phyloP scores from a whole-genome alignment of 2,797 vertebrate genomes.

The Tadarida brasiliensis region DNA sequence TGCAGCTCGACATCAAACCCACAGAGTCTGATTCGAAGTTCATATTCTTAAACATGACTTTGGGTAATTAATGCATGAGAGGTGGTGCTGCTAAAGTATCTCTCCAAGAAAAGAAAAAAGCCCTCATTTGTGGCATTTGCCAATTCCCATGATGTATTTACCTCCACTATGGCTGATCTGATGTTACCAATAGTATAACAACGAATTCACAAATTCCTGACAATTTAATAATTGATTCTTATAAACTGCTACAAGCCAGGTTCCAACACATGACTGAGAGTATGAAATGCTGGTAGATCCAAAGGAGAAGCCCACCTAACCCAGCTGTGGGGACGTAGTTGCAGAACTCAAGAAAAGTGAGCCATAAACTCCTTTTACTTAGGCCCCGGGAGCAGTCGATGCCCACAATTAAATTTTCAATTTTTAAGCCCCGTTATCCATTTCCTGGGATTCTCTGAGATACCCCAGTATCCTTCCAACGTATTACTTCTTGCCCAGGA shows the following conservation, averaged over 20 bases:
- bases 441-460: conserved; percentile 24
- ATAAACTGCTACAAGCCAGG: background rate
- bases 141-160: background rate
- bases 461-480: background rate
- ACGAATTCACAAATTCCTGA: background rate
- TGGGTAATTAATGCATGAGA: background rate
- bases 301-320: background rate
- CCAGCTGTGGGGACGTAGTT: background rate
- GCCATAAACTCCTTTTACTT: background rate
- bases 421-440: background rate
- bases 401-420: background rate
- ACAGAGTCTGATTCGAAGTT: background rate
- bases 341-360: conserved; percentile 12
- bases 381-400: background rate
- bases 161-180: background rate
- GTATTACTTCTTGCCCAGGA: background rate
- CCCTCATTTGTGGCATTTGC: background rate
- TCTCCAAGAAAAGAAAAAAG: background rate
- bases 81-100: background rate
- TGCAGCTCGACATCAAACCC: background rate
- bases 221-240: background rate
- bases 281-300: background rate
- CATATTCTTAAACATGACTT: background rate
- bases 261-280: background rate
- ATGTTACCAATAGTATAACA: no score